Conservation (phyloP, 2,113 vertebrate species). For the Archocentrus centrarchus region DNA sequence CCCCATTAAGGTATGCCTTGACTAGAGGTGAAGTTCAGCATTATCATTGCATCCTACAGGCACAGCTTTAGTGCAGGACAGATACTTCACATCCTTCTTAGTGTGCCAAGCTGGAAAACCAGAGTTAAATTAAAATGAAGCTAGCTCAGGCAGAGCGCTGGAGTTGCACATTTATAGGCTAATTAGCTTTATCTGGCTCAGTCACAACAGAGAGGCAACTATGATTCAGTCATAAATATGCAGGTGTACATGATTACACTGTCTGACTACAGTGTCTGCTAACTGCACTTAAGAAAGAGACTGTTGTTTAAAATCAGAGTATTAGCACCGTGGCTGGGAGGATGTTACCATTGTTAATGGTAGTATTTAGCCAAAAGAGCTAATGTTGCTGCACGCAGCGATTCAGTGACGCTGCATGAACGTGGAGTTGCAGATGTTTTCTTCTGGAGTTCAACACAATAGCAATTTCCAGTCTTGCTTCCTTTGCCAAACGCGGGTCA, state of each 20-base stretch:
- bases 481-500: constrained; percentile 16
- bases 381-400: not conserved
- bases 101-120: not conserved
- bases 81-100: too few species aligned
- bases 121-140: not conserved
- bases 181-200: constrained; percentile 7
- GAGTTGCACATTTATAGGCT: not conserved
- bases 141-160: not conserved
- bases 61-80: not conserved
- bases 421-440: not conserved
- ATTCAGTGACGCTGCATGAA: not conserved
- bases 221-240: not conserved
- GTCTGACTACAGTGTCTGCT: constrained; percentile 7
- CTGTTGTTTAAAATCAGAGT: not conserved
- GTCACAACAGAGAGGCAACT: not conserved
- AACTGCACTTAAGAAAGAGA: not conserved
- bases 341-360: not conserved
- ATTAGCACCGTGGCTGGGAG: not conserved
- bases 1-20: not conserved
- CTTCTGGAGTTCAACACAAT: constrained; percentile 13
- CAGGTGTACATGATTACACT: not conserved
- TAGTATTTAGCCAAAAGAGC: not conserved
- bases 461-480: constrained; percentile 30
- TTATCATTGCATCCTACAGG: not conserved
- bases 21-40: not conserved